Evolutionary conservation across 2,113 vertebrate species (phyloP), one percentile per base, ranked within the genome.

Genomic region (Epinephelus lanceolatus): DNA sequence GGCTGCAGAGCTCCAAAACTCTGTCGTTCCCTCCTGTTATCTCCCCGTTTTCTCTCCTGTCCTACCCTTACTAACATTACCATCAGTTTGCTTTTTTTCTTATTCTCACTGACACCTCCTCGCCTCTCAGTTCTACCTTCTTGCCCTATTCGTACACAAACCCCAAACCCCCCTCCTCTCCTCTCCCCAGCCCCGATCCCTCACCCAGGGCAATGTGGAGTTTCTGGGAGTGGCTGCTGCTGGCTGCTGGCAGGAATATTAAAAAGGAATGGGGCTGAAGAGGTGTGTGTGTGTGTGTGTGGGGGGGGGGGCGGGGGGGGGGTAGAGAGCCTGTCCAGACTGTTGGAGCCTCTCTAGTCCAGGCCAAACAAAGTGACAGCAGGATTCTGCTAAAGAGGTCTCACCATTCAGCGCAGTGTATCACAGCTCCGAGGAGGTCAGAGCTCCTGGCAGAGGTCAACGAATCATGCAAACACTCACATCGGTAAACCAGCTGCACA

Each of bases 211-310:
- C 86, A 82, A 55, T 85, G 86, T 83, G 77, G 82, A 92, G 92
- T 94, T 93, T 94, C 93, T 87, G 91, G 93, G 93, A 92, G 93
- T 93, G 92, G 88, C 89, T 84, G 80, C 77, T 69, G 56, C 73
- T 79, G 69, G 74, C 79, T 71, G 51, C 25, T 69, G 62, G 59
- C 65, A 76, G 76, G 72, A 78, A 78, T 52, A 78, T 62, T 33
- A 40, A 49, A 75, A 49, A 55, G 72, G 21, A 72, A 70, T 49
- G 80, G 52, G 62, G 55, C 10, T 30, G 33, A 27, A 42, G 23
- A 27, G 25, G n/a, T 27, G 27, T 2, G 25, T 1, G 25, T 2
- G 27, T n/a, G n/a, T n/a, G n/a, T n/a, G n/a, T n/a, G n/a, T n/a
- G 25, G 25, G 25, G 25, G 25, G 19, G 82, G 47, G 27, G 27